Percentiles rank a stretch among this genome's conserved stretches.
Evolutionary conservation across 2,797 vertebrate species (phyloP).

Genomic region (Pipistrellus kuhlii): DNA sequence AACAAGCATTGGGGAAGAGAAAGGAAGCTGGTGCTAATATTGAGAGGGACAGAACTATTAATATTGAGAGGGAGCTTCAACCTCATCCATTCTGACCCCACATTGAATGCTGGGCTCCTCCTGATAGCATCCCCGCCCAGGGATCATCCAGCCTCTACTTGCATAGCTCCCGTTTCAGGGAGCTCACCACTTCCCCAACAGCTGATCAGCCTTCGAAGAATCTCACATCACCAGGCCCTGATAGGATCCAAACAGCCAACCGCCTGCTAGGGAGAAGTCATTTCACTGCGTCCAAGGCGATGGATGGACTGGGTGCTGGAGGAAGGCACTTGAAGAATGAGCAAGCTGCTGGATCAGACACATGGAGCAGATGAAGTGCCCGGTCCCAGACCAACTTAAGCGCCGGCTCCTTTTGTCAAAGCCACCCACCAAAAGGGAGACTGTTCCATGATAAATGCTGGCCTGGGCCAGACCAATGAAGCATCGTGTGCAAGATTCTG

Average conservation of each 20-base stretch:
- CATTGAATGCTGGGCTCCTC: background rate
- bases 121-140: background rate
- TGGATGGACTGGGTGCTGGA: background rate
- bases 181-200: background rate
- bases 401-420: slow-evolving; percentile 61
- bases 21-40: background rate
- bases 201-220: background rate
- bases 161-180: rapidly evolving
- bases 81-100: background rate
- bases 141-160: background rate
- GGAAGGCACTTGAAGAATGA: slow-evolving; percentile 61
- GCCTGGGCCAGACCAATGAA: background rate
- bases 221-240: background rate
- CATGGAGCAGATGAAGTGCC: slow-evolving; percentile 31
- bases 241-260: background rate
- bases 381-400: slow-evolving; percentile 24
- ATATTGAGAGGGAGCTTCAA: background rate
- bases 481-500: background rate
- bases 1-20: background rate
- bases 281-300: background rate
- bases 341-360: background rate
- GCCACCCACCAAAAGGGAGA: slow-evolving; percentile 41
- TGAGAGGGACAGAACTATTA: background rate
- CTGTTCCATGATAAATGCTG: background rate
- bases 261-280: background rate